A percentile compares a stretch with the other conserved stretches of the same genome.
Evolutionary conservation across 2,797 vertebrate species (phyloP).

Genomic region (Labeo calbasu): DNA sequence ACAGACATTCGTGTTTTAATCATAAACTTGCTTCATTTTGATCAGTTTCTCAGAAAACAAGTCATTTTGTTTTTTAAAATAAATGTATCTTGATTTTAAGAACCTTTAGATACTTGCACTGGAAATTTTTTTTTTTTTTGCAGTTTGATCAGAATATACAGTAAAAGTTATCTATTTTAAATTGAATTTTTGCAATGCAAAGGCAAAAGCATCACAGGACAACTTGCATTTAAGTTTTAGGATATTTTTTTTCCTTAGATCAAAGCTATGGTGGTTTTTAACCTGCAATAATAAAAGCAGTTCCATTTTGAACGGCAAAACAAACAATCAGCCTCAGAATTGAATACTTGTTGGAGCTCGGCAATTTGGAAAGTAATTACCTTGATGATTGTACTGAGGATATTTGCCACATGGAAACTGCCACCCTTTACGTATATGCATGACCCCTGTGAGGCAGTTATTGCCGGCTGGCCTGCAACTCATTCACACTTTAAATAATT

Average conservation of each 20-base stretch:
- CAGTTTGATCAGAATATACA: too few species aligned
- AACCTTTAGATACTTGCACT: neutral
- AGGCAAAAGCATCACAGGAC: slow-evolving; percentile 39
- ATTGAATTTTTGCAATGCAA: neutral
- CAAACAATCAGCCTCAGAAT: slow-evolving; percentile 73
- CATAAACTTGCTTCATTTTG: too few species aligned
- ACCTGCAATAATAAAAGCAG: slow-evolving; percentile 63
- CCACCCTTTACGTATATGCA: slow-evolving; percentile 71
- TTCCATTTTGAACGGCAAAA: slow-evolving; percentile 65
- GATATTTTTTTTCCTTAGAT: slow-evolving; percentile 6
- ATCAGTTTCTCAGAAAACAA: neutral
- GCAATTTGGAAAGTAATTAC: slow-evolving; percentile 82
- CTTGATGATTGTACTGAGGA: slow-evolving; percentile 79
- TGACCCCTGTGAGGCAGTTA: slow-evolving; percentile 73
- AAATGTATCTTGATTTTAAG: neutral
- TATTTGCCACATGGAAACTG: slow-evolving; percentile 77
- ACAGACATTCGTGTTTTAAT: too few species aligned
- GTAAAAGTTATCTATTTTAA: too few species aligned
- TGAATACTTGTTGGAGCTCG: slow-evolving; percentile 76
- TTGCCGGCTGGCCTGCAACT: slow-evolving; percentile 70
- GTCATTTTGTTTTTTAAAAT: too few species aligned
- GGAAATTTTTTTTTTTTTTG: too few species aligned
- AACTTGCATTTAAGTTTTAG: slow-evolving; percentile 35
- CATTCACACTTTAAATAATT: slow-evolving; percentile 71
- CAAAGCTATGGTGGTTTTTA: slow-evolving; percentile 35